Evolutionary conservation across 23 tunicate species (phyloP), one percentile per base, ranked within the genome.

Genomic region (Styela clava): DNA sequence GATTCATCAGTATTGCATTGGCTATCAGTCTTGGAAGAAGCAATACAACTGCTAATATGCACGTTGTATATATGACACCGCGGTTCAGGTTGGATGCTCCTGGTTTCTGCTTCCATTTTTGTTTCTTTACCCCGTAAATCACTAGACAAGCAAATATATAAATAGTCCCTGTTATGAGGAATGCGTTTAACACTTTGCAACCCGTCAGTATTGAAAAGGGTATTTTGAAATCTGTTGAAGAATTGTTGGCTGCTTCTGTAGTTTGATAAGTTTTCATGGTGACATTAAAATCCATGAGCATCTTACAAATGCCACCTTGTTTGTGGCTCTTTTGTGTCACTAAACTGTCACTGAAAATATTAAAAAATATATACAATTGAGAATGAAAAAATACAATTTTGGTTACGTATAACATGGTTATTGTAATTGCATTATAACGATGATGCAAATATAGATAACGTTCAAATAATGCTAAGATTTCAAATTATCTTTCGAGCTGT

Each of bases 1-100:
- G 77, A 30, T 71, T 35, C 27, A 28, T 28, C 7, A 28, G 34
- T 31, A 71, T 34, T 3, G 23, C 24, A 34, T 71, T 35, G 32
- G 34, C 24, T 5, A 32, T 29, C 5, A 71, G 34, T 16, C 77
- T 26, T 3, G 77, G 77, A 71, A 71, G 34, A 30, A 21, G 7
- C 3, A 33, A 71, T 35, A 27, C 35, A 21, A 71, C 34, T 21
- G 37, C 34, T 16, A 35, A 5, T 19, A 34, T 71, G 29, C 77
- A 71, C 20, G 77, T 34, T 20, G 34, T 34, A 32, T 71, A 71
- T 71, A 71, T 21, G 20, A 28, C 29, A 3, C 77, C 77, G 56
- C 56, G 56, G 56, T 44, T 44, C 56, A 44, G 7, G 56, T 44
- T 44, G 9, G 56, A 5, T 44, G 56, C 56, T 44, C 56, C 56